Evolutionary conservation across 2,113 vertebrate species (phyloP).

Genomic region (Pontoporia blainvillei): DNA sequence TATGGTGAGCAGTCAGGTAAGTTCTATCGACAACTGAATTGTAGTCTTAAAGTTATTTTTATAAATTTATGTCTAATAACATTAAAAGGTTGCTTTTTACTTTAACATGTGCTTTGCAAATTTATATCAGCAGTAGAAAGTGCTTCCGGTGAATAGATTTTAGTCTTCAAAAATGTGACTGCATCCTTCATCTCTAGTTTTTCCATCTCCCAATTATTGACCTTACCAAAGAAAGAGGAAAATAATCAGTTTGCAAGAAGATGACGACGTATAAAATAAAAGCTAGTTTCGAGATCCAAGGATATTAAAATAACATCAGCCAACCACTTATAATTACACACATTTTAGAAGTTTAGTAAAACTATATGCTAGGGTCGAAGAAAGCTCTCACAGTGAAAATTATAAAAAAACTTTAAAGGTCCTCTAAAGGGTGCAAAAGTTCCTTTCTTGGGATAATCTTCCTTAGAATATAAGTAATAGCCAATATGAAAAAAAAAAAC

Average conservation of each 20-base stretch:
- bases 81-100: constrained; percentile 36
- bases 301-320: background rate
- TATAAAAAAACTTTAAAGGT: constrained; percentile 20
- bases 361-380: background rate
- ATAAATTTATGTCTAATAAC: background rate
- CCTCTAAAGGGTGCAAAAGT: background rate
- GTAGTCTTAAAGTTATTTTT: constrained; percentile 45
- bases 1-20: background rate
- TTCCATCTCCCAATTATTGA: constrained; percentile 80
- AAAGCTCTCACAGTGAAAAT: background rate
- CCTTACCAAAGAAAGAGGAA: constrained; percentile 73
- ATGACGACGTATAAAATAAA: constrained; percentile 6
- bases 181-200: constrained; percentile 74
- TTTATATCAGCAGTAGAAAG: constrained; percentile 30
- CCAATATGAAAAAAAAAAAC: background rate
- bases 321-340: background rate
- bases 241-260: constrained; percentile 56
- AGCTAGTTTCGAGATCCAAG: background rate
- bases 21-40: background rate
- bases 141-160: constrained; percentile 78
- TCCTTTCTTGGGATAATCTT: background rate
- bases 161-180: constrained; percentile 76
- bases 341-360: constrained; percentile 14
- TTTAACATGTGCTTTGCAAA: constrained; percentile 66
- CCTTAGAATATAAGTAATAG: background rate